Base-by-base conservation (phyloP, 2,888 invertebrate species). In the Eledone cirrhosa region DNA sequence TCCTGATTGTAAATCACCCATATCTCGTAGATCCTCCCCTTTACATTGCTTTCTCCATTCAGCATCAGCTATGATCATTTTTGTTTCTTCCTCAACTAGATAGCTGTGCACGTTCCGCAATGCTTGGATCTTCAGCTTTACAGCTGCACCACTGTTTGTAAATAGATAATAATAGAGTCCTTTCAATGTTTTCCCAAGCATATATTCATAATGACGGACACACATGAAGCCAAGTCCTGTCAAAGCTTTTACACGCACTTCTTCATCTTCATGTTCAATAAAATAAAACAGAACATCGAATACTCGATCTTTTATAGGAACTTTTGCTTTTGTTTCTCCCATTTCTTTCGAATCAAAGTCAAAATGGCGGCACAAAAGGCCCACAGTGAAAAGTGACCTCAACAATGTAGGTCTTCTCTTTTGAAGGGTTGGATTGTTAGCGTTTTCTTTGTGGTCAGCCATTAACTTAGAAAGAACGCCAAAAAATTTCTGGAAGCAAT, bases 1-100 rank as follows among this genome's bases (percentile, higher is more conserved):
- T 59, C 99, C 99, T 33, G 98, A 98, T 53, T 97, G 96, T 24
- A 98, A 95, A 91, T 99, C 98, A 78, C 98, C 97, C 99, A 99
- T 99, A 92, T 99, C 99, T 90, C 99, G 99, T 81, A 99, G 93
- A 92, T 99, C 98, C 92, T 99, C 98, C 85, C 95, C 94, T 90
- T 97, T 97, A 24, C 96, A 95, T 88, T 95, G 93, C 89, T 95
- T 97, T 78, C 95, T 94, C 98, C 91, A 99, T 92, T 98, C 97
- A 89, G 95, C 95, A 92, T 99, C 98, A 89, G 97, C 97, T 89
- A 96, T 95, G 84, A 97, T 95, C 97, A 99, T 98, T 86, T 97
- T 93, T 87, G 95, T 94, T 91, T 99, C 99, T 88, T 99, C 99
- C 91, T 98, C 98, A 84, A 95, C 94, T 86, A 99, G 93, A 92